phyloP scores from a whole-genome alignment of 1,140 invertebrate genomes.

The Drosophila sproati region DNA sequence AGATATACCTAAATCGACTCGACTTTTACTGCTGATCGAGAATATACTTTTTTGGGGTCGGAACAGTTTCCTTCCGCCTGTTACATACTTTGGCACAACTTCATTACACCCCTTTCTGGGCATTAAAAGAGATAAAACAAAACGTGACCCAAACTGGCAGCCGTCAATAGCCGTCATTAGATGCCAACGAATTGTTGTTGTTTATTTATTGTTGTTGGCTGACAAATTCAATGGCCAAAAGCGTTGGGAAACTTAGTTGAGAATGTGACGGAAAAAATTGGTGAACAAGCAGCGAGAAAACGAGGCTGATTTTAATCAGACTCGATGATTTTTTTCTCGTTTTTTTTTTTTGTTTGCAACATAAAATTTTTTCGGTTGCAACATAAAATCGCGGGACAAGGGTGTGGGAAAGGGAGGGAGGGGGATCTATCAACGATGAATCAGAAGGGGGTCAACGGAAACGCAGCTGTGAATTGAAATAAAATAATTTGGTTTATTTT shows the following conservation, averaged over 20 bases:
- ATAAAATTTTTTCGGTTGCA: neutral
- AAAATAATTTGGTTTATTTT: slow-evolving; percentile 32
- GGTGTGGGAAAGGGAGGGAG: neutral
- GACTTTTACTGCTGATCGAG: too few relatives aligned
- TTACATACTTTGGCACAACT: too few relatives aligned
- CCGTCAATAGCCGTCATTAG: slow-evolving; percentile 57
- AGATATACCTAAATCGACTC: too few relatives aligned
- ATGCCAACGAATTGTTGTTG: slow-evolving; percentile 47
- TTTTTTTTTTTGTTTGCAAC: neutral
- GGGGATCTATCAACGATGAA: slow-evolving; percentile 40
- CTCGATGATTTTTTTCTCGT: slow-evolving; percentile 24
- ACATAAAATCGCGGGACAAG: neutral
- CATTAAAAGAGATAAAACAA: slow-evolving; percentile 11
- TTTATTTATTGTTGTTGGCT: slow-evolving; percentile 42
- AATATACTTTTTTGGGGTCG: too few relatives aligned
- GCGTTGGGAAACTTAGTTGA: slow-evolving; percentile 60
- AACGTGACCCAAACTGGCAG: slow-evolving; percentile 42
- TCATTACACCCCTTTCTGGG: too few relatives aligned
- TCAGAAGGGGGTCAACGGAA: slow-evolving; percentile 73
- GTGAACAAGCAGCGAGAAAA: slow-evolving; percentile 59
- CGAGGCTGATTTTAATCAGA: slow-evolving; percentile 69
- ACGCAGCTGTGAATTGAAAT: slow-evolving; percentile 43
- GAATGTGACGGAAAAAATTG: slow-evolving; percentile 72
- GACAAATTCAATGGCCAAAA: slow-evolving; percentile 72
- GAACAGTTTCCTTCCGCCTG: too few relatives aligned